Conservation (phyloP, 2,797 vertebrate genomes). For the Dallia pectoralis region DNA sequence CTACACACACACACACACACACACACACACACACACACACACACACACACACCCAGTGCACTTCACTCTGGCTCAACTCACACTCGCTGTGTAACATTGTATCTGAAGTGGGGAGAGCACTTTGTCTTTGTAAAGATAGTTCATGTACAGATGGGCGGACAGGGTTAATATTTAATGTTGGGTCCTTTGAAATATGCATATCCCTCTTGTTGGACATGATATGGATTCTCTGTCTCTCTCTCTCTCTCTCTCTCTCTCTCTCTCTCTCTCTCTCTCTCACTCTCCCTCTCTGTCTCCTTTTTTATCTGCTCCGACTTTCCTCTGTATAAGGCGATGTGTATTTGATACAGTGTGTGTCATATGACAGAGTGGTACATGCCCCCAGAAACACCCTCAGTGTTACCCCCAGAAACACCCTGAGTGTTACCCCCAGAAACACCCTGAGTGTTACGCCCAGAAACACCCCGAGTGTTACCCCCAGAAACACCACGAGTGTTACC, state of each 20-base stretch:
- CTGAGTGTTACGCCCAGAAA: no score
- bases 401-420: no score
- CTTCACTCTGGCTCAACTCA: neutral
- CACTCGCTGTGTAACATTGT: neutral
- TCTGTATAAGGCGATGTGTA: neutral
- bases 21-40: neutral
- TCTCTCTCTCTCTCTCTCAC: neutral
- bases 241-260: neutral
- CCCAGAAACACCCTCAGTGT: neutral
- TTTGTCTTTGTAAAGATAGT: constrained; percentile 68
- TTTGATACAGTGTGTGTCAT: neutral
- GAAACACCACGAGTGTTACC: no score
- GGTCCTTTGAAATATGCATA: constrained; percentile 69
- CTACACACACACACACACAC: neutral
- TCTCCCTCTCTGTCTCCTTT: neutral
- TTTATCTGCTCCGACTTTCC: constrained; percentile 11
- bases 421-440: no score
- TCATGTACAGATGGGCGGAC: constrained; percentile 64
- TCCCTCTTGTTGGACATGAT: constrained; percentile 63
- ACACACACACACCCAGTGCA: neutral
- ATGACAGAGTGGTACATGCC: neutral
- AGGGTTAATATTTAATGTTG: constrained; percentile 67
- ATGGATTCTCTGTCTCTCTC: constrained; percentile 46
- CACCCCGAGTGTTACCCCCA: no score
- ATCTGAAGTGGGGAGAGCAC: constrained; percentile 47